Conservation (phyloP, 2,797 vertebrate genomes). For the Halcyon smyrnensis region DNA sequence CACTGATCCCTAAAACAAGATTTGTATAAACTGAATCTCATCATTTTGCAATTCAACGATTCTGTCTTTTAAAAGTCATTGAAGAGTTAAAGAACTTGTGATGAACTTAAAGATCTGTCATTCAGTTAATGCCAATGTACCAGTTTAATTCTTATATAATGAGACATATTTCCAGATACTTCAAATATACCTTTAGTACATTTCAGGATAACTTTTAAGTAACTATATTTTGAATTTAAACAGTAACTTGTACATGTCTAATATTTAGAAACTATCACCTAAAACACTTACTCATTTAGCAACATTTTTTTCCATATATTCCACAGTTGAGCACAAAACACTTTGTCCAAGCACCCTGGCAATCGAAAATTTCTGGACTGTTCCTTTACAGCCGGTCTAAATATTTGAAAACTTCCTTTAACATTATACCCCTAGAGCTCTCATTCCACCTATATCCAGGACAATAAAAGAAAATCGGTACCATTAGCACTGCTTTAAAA, state of each 20-base stretch:
- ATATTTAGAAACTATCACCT: background rate
- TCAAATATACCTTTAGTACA: background rate
- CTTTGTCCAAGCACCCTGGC: background rate
- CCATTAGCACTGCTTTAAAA: background rate
- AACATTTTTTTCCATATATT: background rate
- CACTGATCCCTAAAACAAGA: background rate
- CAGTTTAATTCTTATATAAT: background rate
- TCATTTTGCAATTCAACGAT: background rate
- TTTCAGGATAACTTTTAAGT: background rate
- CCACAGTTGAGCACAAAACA: background rate
- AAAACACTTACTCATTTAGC: background rate
- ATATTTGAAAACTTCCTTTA: conserved; percentile 6
- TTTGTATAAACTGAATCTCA: background rate
- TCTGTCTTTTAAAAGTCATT: background rate
- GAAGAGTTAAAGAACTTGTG: background rate
- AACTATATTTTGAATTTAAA: background rate
- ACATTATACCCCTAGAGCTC: background rate
- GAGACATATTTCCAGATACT: background rate
- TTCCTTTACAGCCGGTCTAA: background rate
- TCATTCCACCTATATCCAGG: background rate
- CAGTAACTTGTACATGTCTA: background rate
- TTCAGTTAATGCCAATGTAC: background rate
- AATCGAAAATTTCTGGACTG: background rate
- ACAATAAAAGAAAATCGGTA: background rate
- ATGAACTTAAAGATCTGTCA: background rate